Conservation (phyloP, 2,797 vertebrate genomes). For the Sternarchorhynchus goeldii region DNA sequence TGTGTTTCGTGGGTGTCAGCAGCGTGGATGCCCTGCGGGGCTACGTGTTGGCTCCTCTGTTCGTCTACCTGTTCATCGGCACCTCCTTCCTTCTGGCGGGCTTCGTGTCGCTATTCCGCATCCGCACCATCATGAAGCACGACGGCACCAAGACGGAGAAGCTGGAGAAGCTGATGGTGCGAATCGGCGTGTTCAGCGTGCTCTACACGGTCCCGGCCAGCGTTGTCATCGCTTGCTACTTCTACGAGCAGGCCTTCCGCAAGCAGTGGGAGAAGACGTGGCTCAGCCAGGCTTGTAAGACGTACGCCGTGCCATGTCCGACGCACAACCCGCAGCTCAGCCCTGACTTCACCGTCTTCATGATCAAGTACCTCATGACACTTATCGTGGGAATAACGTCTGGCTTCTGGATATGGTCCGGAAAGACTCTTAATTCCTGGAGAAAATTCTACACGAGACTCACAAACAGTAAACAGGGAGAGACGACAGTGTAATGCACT, state of each 20-base stretch:
- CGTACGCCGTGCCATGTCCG: slow-evolving; percentile 90
- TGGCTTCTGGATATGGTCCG: slow-evolving; percentile 98
- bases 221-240: slow-evolving; percentile 96
- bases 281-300: slow-evolving; percentile 90
- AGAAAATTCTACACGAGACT: slow-evolving; percentile 95
- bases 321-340: slow-evolving; percentile 81
- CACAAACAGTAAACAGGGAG: slow-evolving; percentile 90
- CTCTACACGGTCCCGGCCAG: slow-evolving; percentile 93
- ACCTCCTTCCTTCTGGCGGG: slow-evolving; percentile 93
- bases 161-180: slow-evolving; percentile 94
- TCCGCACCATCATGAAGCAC: slow-evolving; percentile 97
- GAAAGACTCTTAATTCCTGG: slow-evolving; percentile 96
- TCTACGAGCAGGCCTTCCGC: slow-evolving; percentile 96
- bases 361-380: slow-evolving; percentile 99
- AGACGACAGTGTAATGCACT: slow-evolving; percentile 86
- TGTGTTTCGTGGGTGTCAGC: slow-evolving; percentile 93
- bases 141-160: slow-evolving; percentile 95
- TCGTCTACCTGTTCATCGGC: slow-evolving; percentile 93
- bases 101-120: slow-evolving; percentile 94
- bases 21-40: slow-evolving; percentile 91
- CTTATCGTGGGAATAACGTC: slow-evolving; percentile 97
- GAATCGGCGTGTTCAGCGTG: slow-evolving; percentile 93
- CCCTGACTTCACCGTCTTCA: slow-evolving; percentile 96
- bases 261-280: slow-evolving; percentile 96
- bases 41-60: slow-evolving; percentile 91